Base-by-base conservation (phyloP, 2,888 invertebrate genomes). In the Hydroisotoma schaefferi region DNA sequence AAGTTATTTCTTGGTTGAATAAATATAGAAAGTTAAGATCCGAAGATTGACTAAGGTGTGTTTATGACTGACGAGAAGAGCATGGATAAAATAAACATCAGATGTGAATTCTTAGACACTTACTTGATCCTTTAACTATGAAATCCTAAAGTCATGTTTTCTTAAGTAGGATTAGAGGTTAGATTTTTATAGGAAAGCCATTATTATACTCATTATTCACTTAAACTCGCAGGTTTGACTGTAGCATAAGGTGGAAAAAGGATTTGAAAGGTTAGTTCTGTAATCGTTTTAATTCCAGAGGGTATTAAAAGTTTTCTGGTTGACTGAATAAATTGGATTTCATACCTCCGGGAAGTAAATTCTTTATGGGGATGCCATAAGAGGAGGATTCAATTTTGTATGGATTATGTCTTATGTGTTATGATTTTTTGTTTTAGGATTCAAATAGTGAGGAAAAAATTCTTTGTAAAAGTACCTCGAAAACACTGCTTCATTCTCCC, bases 1-100 rank as follows among this genome's bases (percentile, higher is more conserved):
- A 52, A 52, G 51, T 52, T 52, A 52, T 52, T 52, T 52, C n/a
- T 37, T 20, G 37, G 37, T 23, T 33, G 46, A 59, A 53, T 59
- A 59, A 59, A 59, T 59, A 59, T 5, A 8, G 22, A 33, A 53
- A 38, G 48, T 43, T 48, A 23, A 25, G 28, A 26, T 22, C 20
- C 26, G 15, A 44, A 44, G 55, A 20, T 10, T 33, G 33, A n/a
- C n/a, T n/a, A n/a, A 38, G 15, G 25, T 26, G 22, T 27, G n/a
- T n/a, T n/a, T n/a, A n/a, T n/a, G n/a, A n/a, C n/a, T n/a, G n/a
- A n/a, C n/a, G n/a, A n/a, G n/a, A n/a, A n/a, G n/a, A n/a, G n/a
- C n/a, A n/a, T n/a, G 49, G 33, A 28, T 26, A 57, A 27, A 40
- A 55, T 43, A 54, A 43, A 54, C 40, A 43, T 27, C n/a, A 29